Evolutionary conservation across 2,888 invertebrate genomes (phyloP), one percentile per base, ranked within the genome.

Genomic region (Abrostola triplasia): DNA sequence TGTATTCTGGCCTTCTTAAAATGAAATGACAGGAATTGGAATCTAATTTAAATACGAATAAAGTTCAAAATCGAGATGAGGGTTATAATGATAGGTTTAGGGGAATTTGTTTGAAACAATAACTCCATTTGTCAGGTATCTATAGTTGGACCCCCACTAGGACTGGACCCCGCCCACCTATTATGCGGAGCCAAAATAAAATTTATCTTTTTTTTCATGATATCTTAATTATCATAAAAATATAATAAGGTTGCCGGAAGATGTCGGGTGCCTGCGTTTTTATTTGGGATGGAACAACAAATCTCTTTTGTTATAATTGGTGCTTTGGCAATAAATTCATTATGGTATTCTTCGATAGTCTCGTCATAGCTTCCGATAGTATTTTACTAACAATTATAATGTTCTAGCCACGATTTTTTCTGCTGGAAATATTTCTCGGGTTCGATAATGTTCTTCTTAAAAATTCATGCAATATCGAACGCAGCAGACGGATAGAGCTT

Each of bases 51-150:
- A 11, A 50, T 35, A 0, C 0, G 0, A 0, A 52, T 71, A 70
- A 56, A 66, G 71, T 52, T 60, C n/a, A 12, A 11, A 55, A 50
- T 61, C 5, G 5, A 13, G 9, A 2, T 24, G 4, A 9, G 7
- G 0, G 44, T 44, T 11, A 11, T 6, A n/a, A 36, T 41, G n/a
- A n/a, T 35, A 35, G 9, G 12, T 48, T 35, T 24, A 5, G 10
- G 6, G 55, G 61, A 36, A 8, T 67, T 73, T 68, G 71, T 66
- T 42, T 47, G 37, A 60, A 74, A 85, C 85, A 88, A 89, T 89
- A 84, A 84, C 79, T 84, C 88, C 89, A 90, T 92, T 92, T 92
- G 92, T 92, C 91, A 90, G 90, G 82, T 85, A 88, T 84, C 82
- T 80, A 85, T 82, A 77, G 79, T 81, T 74, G 84, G 84, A 84